Evolutionary conservation across 2,113 vertebrate genomes (phyloP), one percentile per base, ranked within the genome.

Genomic region (Trachemys scripta): DNA sequence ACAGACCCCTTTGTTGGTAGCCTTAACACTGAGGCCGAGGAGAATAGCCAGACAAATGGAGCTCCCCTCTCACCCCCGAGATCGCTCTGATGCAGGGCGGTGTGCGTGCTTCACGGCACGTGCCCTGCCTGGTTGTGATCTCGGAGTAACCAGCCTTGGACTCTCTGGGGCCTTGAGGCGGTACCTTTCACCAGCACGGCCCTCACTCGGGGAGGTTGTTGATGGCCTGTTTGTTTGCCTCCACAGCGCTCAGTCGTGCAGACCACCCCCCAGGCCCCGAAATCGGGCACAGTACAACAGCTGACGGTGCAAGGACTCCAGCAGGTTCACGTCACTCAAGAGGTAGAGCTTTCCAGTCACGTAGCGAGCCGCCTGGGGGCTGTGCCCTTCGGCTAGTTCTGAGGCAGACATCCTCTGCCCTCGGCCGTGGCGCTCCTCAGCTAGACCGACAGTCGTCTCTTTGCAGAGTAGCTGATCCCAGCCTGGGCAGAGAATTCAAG

Each of bases 161-260:
- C 65, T 35, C 62, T 19, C 35, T 38, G n/a, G 35, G 35, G 62
- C 62, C 16, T 2, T 31, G 6, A 13, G 59, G 31, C 16, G 16
- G 14, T 16, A 35, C 31, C 35, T 35, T 69, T 69, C 62, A n/a
- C 31, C 4, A n/a, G 62, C 35, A 17, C 8, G 4, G 65, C 38
- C 38, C 38, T 50, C 42, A 3, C 42, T 4, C 31, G 5, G 29
- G 87, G 16, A 79, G 14, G 20, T 14, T 16, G 51, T 62, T 53
- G 65, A 72, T n/a, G 65, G 65, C 65, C 81, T 88, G 5, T 87
- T 79, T 91, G 20, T 95, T 96, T 95, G 65, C 42, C 95, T 80
- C 96, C 93, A 54, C 98, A 99, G 99, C 99, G 99, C 95, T 99
- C 99, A 11, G 99, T 99, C 93, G 98, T 99, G 93, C 99, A 99